Percentiles rank a stretch among this genome's conserved stretches.
Evolutionary conservation across 2,113 vertebrate species (phyloP).

Genomic region (Eolophus roseicapilla): DNA sequence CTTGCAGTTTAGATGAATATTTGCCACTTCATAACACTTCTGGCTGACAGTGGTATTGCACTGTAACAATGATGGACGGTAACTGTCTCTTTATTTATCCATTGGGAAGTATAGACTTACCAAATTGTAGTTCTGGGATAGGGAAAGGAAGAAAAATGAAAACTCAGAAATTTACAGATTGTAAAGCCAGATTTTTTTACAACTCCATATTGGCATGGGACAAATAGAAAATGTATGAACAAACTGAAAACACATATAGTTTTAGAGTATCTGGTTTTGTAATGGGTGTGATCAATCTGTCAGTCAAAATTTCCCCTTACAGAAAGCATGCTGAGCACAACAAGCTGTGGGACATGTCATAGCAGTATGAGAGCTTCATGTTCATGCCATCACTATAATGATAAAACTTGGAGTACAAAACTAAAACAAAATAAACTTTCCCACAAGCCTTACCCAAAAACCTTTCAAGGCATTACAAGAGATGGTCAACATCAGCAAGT

Average conservation of each 20-base stretch:
- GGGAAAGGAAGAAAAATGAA: background rate
- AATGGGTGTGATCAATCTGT: background rate
- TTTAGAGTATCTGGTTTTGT: background rate
- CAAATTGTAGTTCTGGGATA: background rate
- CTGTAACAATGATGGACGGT: background rate
- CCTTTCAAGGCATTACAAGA: background rate
- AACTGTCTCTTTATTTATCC: background rate
- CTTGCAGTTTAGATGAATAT: conserved; percentile 26
- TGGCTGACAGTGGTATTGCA: background rate
- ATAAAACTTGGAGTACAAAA: background rate
- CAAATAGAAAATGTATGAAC: background rate
- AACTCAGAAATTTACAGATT: background rate
- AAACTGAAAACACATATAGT: background rate
- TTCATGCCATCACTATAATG: background rate
- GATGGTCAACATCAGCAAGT: background rate
- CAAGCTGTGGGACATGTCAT: background rate
- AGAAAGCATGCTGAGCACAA: background rate
- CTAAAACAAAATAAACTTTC: background rate
- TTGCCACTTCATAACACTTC: background rate
- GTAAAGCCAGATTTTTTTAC: background rate
- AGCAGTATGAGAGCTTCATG: rapidly evolving
- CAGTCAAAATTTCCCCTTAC: background rate
- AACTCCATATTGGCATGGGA: background rate
- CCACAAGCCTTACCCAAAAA: background rate
- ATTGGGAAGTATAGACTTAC: conserved; percentile 11